Conservation (phyloP, 1,140 invertebrate species). For the Dicyema japonicum region DNA sequence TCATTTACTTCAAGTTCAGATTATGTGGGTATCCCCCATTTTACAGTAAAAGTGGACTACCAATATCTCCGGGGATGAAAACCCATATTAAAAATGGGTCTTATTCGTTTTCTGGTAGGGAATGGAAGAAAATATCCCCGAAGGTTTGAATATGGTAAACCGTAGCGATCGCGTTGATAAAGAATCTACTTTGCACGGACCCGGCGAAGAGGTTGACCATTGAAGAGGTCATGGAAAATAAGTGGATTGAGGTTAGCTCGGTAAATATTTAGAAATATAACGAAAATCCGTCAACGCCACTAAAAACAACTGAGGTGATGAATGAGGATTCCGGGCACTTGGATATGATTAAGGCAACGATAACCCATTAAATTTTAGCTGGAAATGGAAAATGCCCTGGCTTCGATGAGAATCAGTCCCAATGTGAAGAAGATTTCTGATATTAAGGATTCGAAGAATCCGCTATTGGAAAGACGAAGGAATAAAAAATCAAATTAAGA, state of each 20-base stretch:
- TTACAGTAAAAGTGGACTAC: conserved; percentile 72
- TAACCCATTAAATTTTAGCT: conserved; percentile 32
- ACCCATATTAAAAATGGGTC: conserved; percentile 68
- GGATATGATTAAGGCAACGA: neutral
- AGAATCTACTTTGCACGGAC: conserved; percentile 60
- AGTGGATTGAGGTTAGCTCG: conserved; percentile 46
- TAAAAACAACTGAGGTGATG: conserved; percentile 49
- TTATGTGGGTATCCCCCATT: conserved; percentile 89
- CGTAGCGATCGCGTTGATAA: conserved; percentile 56
- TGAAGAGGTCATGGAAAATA: conserved; percentile 50
- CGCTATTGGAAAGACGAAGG: conserved; percentile 44
- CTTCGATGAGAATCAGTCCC: conserved; percentile 53
- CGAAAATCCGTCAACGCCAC: conserved; percentile 57
- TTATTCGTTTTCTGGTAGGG: conserved; percentile 72
- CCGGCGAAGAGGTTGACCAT: conserved; percentile 55
- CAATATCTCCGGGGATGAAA: conserved; percentile 98
- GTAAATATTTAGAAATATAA: conserved; percentile 32
- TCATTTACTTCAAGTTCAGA: conserved; percentile 18
- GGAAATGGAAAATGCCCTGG: conserved; percentile 75
- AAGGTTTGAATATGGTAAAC: conserved; percentile 26
- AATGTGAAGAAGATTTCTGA: conserved; percentile 53
- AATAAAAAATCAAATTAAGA: too few species aligned
- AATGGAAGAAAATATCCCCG: conserved; percentile 66
- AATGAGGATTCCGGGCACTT: conserved; percentile 31
- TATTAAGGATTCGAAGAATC: conserved; percentile 63